Conservation (phyloP, 2,888 invertebrate species). For the Girardia tigrina region DNA sequence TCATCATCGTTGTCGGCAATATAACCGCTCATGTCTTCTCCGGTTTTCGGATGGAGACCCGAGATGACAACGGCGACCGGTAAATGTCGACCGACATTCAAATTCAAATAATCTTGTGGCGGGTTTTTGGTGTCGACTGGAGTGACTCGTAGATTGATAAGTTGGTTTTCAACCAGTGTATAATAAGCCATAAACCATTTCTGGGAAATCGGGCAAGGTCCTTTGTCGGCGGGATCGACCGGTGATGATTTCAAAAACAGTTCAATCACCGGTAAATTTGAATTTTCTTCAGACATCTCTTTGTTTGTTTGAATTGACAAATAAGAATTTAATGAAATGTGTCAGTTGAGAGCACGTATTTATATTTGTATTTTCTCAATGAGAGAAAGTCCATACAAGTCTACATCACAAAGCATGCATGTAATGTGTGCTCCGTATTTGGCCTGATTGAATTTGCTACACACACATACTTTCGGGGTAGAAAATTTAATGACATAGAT, state of each 20-base stretch:
- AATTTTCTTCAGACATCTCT: neutral
- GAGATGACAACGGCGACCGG: slow-evolving; percentile 36
- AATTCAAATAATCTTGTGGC: slow-evolving; percentile 37
- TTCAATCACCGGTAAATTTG: slow-evolving; percentile 21
- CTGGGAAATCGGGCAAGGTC: slow-evolving; percentile 94
- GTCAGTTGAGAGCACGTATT: neutral
- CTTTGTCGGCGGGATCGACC: slow-evolving; percentile 68
- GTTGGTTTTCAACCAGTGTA: slow-evolving; percentile 41
- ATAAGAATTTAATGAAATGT: neutral
- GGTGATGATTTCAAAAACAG: slow-evolving; percentile 36
- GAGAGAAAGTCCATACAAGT: neutral
- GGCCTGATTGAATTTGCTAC: neutral
- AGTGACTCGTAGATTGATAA: slow-evolving; percentile 41
- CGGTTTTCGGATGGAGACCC: slow-evolving; percentile 37
- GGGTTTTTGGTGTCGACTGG: slow-evolving; percentile 41
- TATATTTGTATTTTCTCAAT: neutral
- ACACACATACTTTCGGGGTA: neutral
- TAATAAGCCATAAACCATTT: slow-evolving; percentile 84
- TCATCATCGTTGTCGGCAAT: slow-evolving; percentile 47
- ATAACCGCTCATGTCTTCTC: slow-evolving; percentile 42
- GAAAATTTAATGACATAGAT: neutral
- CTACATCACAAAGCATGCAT: neutral
- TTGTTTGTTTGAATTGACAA: too few species aligned
- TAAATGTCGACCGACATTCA: slow-evolving; percentile 38
- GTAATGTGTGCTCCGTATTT: neutral